phyloP scores from a whole-genome alignment of 1,140 invertebrate species.

The Drosophila setifemur region DNA sequence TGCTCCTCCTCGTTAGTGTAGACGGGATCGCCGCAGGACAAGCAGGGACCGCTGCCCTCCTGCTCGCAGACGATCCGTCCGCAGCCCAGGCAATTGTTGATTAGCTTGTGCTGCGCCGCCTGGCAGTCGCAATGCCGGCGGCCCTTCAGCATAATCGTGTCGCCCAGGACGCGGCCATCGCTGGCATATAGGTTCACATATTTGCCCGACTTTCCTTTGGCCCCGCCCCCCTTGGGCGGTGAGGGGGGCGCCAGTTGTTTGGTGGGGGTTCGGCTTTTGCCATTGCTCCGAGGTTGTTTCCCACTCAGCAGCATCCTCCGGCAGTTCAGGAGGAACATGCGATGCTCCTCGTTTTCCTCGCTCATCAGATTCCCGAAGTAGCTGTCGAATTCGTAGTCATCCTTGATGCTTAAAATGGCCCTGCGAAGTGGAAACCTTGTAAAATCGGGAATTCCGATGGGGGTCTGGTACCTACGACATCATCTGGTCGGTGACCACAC shows the following conservation, averaged over 20 bases:
- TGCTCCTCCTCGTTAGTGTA: constrained; percentile 88
- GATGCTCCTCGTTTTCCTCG: constrained; percentile 86
- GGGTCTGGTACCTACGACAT: constrained; percentile 83
- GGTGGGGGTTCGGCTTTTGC: constrained; percentile 20
- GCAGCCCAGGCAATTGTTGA: constrained; percentile 97
- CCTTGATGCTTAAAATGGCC: constrained; percentile 86
- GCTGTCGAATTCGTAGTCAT: constrained; percentile 87
- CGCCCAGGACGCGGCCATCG: constrained; percentile 86
- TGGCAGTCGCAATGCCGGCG: constrained; percentile 95
- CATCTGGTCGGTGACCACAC: constrained; percentile 86
- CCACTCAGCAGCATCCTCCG: constrained; percentile 83
- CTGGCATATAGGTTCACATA: constrained; percentile 89
- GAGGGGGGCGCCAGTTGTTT: constrained; percentile 1
- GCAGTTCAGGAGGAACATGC: constrained; percentile 86
- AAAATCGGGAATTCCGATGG: not conserved
- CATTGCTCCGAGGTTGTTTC: constrained; percentile 81
- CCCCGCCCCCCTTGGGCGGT: not conserved
- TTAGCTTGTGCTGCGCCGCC: constrained; percentile 93
- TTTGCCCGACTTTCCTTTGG: constrained; percentile 88
- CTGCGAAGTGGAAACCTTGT: constrained; percentile 76
- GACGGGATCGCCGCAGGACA: constrained; percentile 94
- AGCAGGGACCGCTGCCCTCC: constrained; percentile 97
- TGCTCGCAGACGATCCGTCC: constrained; percentile 97
- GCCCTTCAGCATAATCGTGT: constrained; percentile 88
- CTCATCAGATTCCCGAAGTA: constrained; percentile 88